A percentile compares a stretch with the other conserved stretches of the same genome.
Evolutionary conservation across 1,140 invertebrate species (phyloP).

Genomic region (Aphidius ervi): DNA sequence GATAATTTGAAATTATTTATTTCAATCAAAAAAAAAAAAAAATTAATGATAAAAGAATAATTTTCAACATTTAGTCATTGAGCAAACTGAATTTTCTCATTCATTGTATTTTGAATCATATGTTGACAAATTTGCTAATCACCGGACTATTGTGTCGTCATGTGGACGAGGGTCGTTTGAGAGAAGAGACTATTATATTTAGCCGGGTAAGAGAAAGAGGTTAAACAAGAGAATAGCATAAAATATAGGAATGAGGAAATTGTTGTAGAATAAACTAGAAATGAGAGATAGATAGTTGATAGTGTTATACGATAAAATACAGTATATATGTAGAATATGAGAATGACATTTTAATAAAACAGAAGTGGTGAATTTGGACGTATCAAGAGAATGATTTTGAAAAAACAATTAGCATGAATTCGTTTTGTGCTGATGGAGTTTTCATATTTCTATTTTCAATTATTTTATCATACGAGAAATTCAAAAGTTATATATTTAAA

Average conservation of each 20-base stretch:
- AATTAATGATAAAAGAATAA: no score
- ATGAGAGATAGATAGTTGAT: not conserved
- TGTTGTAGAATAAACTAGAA: no score
- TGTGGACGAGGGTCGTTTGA: no score
- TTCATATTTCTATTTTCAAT: constrained; percentile 30
- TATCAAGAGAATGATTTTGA: constrained; percentile 5
- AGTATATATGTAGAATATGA: constrained; percentile 1
- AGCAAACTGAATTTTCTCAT: no score
- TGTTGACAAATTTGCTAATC: constrained; percentile 13
- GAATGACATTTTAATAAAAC: not conserved
- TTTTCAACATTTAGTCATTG: no score
- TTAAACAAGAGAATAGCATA: no score
- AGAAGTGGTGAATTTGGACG: constrained; percentile 3
- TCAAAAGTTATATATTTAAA: no score
- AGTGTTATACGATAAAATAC: constrained; percentile 2
- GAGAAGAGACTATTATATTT: not conserved
- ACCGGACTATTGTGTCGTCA: constrained; percentile 13
- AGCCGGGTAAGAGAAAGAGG: not conserved
- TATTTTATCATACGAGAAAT: no score
- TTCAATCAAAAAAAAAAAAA: no score
- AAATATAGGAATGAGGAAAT: no score
- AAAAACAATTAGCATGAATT: constrained; percentile 45
- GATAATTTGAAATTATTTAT: no score
- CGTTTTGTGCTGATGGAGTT: constrained; percentile 37
- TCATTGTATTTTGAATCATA: no score